Conservation (phyloP, 1,140 invertebrate species). For the Apolygus lucorum region DNA sequence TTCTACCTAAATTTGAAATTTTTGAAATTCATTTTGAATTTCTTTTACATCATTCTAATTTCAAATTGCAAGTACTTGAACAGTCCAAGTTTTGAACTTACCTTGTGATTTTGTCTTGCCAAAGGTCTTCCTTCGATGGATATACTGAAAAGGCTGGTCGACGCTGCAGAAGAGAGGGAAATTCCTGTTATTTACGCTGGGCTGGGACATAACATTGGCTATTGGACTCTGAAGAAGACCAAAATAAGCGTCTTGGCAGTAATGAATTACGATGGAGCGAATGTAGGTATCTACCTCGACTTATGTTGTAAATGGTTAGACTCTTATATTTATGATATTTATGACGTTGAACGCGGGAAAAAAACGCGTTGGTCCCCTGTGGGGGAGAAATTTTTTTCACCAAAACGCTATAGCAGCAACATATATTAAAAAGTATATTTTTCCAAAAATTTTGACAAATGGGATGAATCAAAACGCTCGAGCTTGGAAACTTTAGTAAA, state of each 20-base stretch:
- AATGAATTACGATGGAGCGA: constrained; percentile 22
- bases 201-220: constrained; percentile 13
- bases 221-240: constrained; percentile 20
- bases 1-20: too few relatives aligned
- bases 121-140: constrained; percentile 9
- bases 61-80: too few relatives aligned
- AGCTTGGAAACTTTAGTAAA: too few relatives aligned
- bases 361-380: too few relatives aligned
- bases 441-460: too few relatives aligned
- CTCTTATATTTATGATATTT: background rate
- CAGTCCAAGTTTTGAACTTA: too few relatives aligned
- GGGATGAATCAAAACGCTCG: background rate
- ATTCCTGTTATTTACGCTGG: constrained; percentile 17
- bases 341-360: too few relatives aligned
- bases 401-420: too few relatives aligned
- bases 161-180: constrained; percentile 1
- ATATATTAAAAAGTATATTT: too few relatives aligned
- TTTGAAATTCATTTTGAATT: constrained; percentile 4
- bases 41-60: constrained; percentile 8
- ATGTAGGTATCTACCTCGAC: constrained; percentile 1
- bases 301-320: background rate
- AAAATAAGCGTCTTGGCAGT: constrained; percentile 22
- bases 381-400: background rate
- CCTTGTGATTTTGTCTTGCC: too few relatives aligned
- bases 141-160: background rate